Evolutionary conservation across 2,797 vertebrate genomes (phyloP).

Genomic region (Synaphobranchus kaupii): DNA sequence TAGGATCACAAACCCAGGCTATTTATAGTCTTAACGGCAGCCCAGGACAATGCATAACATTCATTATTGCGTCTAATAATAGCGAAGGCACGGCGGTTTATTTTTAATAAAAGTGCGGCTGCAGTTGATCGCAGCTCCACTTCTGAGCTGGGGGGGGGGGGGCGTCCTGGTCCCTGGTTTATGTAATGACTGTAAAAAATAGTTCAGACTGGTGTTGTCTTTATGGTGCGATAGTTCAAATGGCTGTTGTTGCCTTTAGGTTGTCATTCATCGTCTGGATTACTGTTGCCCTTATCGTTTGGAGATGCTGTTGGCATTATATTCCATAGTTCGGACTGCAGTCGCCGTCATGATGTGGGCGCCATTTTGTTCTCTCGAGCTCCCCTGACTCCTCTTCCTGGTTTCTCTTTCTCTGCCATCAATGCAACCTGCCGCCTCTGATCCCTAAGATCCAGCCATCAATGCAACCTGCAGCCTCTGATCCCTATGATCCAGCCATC

Average conservation of each 20-base stretch:
- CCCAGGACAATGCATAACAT: constrained; percentile 64
- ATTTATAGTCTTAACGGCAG: constrained; percentile 63
- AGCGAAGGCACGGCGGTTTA: constrained; percentile 53
- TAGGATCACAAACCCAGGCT: constrained; percentile 54
- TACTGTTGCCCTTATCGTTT: neutral
- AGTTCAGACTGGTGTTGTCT: neutral
- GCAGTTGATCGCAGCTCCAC: constrained; percentile 59
- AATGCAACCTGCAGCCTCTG: too few relatives aligned
- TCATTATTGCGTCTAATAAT: constrained; percentile 66
- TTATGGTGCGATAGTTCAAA: neutral
- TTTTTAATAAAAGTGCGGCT: constrained; percentile 58
- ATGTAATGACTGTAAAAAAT: neutral
- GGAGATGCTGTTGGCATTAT: neutral
- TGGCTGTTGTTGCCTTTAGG: neutral
- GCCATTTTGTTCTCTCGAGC: neutral
- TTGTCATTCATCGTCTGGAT: neutral
- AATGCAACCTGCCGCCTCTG: too few relatives aligned
- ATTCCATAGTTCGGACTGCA: neutral
- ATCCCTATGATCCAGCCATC: too few relatives aligned
- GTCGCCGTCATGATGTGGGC: too few relatives aligned
- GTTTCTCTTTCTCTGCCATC: neutral
- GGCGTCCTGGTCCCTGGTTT: neutral
- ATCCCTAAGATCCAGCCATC: too few relatives aligned
- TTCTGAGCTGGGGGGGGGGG: neutral
- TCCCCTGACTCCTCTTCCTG: neutral